These are phyloP conservation scores for Heliconius hermathena DNA, from an alignment of 1,140 invertebrate species.

Conservation along the genomic window DNA sequence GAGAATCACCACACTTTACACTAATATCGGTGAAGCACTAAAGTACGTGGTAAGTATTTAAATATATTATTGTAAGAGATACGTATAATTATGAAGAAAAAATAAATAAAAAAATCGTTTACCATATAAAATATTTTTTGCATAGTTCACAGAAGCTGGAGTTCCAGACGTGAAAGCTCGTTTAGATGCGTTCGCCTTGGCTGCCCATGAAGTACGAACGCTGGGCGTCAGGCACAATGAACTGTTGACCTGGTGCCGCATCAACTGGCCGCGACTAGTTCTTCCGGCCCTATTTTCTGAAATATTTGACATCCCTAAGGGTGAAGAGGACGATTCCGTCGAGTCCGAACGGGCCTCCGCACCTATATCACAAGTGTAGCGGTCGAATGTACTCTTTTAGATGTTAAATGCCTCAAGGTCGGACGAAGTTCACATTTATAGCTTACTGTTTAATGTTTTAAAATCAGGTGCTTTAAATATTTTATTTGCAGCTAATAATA, in stretches of 20 bases:
- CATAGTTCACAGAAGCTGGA: conserved; percentile 33
- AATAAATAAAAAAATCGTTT: no score
- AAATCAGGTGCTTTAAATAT: background rate
- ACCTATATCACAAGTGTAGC: conserved; percentile 24
- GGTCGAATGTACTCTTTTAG: conserved; percentile 20
- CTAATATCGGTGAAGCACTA: conserved; percentile 92
- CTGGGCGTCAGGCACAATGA: conserved; percentile 93
- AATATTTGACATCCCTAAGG: conserved; percentile 97
- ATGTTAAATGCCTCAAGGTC: conserved; percentile 26
- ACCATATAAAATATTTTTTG: background rate
- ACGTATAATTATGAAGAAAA: no score
- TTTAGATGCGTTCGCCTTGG: conserved; percentile 86
- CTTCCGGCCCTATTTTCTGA: conserved; percentile 97
- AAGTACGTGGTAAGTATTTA: conserved; percentile 85
- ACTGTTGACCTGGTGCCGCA: conserved; percentile 94
- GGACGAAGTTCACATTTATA: background rate
- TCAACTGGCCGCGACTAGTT: conserved; percentile 92
- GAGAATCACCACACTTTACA: conserved; percentile 87
- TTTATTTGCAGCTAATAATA: background rate
- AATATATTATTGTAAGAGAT: background rate
- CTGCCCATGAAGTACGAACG: conserved; percentile 90
- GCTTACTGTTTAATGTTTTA: background rate
- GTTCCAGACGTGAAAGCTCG: conserved; percentile 76
- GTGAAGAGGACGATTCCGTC: conserved; percentile 48
- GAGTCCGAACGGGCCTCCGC: conserved; percentile 28